A percentile compares a stretch with the other conserved stretches of the same genome.
phyloP scores from a whole-genome alignment of 2,888 invertebrate species.

The Maniola hyperantus region DNA sequence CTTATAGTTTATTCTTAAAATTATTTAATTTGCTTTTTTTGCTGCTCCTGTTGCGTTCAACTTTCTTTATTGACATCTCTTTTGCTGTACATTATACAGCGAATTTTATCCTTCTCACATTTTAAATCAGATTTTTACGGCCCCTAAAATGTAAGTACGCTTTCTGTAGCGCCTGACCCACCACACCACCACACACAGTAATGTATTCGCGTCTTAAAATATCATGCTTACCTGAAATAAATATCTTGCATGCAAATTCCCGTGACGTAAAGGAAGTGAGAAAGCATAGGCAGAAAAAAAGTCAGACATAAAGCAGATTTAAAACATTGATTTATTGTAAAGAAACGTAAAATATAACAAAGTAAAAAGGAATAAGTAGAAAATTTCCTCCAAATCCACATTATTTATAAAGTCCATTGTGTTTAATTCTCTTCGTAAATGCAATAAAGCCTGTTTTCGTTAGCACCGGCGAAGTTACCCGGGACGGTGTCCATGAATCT shows the following conservation, averaged over 20 bases:
- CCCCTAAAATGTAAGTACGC: too few species aligned
- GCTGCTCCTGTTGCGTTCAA: too few species aligned
- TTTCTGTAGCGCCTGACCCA: too few species aligned
- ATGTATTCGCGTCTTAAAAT: slow-evolving; percentile 13
- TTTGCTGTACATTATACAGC: too few species aligned
- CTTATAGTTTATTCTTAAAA: too few species aligned
- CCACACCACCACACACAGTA: not conserved
- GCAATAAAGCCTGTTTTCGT: slow-evolving; percentile 58
- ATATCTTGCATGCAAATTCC: slow-evolving; percentile 40
- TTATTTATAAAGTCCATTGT: slow-evolving; percentile 54
- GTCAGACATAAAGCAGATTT: slow-evolving; percentile 54
- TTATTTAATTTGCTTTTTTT: too few species aligned
- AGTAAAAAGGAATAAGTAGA: slow-evolving; percentile 47
- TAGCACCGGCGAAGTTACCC: slow-evolving; percentile 54
- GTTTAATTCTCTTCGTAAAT: slow-evolving; percentile 67
- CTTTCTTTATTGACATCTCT: too few species aligned
- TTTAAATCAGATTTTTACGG: too few species aligned
- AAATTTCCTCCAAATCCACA: slow-evolving; percentile 68
- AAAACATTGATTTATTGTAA: slow-evolving; percentile 68
- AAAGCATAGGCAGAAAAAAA: slow-evolving; percentile 46
- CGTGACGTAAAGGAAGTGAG: slow-evolving; percentile 34
- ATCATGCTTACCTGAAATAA: slow-evolving; percentile 43
- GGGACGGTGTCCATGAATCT: slow-evolving; percentile 56
- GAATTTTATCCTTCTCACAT: too few species aligned
- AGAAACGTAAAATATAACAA: slow-evolving; percentile 56